Base-by-base conservation (phyloP, 2,888 invertebrate genomes). In the Pasiphila rectangulata region DNA sequence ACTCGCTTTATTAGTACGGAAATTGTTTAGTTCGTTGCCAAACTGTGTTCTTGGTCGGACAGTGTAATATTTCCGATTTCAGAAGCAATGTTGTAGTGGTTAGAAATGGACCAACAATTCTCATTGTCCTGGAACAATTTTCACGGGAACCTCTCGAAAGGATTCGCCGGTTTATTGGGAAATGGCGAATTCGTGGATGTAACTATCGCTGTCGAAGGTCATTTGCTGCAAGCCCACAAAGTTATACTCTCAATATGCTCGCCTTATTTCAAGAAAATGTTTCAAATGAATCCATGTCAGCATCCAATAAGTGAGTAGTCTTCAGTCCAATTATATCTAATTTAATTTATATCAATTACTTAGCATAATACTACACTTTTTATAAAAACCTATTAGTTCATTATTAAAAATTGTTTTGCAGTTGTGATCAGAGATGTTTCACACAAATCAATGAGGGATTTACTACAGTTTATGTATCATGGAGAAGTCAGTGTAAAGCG, bases 401-500 rank as follows among this genome's bases (percentile, higher is more conserved):
- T 3, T 16, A 13, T 4, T 1, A 7, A 19, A n/a, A 17, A 23
- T 34, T 45, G 36, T 42, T 54, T 83, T 84, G n/a, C 74, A 89
- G 93, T 94, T 61, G 93, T 94, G 45, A 75, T 94, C 57, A 91
- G 92, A 71, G 94, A 93, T 89, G 92, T 94, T 39, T 90, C 91
- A 45, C 92, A 92, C 71, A 91, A 92, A 63, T 92, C 94, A 61
- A 91, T 94, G 89, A 92, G 90, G 67, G 93, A 93, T 69, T 91
- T 94, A 68, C 79, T 94, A 47, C 93, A 93, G 65, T 94, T 94
- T 66, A 94, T 94, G 93, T 94, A 94, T 65, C 91, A 93, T 79
- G 94, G 94, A 36, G 93, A 94, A 86, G 94, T 94, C 42, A 93
- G 93, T 72, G 93, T 94, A 39, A 90, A 93, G 63, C 89, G 93